Conservation (phyloP, 2,113 vertebrate genomes). For the Melanostigma gelatinosum region DNA sequence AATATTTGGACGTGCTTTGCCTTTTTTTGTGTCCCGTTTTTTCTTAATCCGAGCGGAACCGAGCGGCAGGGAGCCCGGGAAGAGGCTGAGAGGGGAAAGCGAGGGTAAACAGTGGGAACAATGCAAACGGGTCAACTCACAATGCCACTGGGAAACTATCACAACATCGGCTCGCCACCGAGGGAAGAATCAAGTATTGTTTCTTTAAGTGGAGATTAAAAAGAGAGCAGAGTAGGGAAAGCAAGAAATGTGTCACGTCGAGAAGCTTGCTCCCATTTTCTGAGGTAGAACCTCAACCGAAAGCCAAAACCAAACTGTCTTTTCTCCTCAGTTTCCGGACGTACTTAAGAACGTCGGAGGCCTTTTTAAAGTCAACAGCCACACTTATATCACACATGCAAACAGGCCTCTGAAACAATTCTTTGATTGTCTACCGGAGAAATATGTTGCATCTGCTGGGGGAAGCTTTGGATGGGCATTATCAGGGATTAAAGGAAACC, state of each 20-base stretch:
- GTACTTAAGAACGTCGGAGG: neutral
- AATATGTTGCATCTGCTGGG: slow-evolving; percentile 80
- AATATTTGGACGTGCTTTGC: slow-evolving; percentile 81
- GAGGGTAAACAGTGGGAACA: slow-evolving; percentile 80
- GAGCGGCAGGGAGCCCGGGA: slow-evolving; percentile 70
- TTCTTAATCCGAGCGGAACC: slow-evolving; percentile 75
- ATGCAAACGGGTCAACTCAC: slow-evolving; percentile 69
- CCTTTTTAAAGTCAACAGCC: neutral
- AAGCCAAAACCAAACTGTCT: slow-evolving; percentile 19
- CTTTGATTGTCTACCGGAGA: slow-evolving; percentile 57
- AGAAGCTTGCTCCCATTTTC: slow-evolving; percentile 14
- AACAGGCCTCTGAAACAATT: slow-evolving; percentile 18
- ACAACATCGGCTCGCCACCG: slow-evolving; percentile 73
- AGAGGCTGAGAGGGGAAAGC: slow-evolving; percentile 66
- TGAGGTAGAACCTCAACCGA: slow-evolving; percentile 5
- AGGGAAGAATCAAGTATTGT: slow-evolving; percentile 73
- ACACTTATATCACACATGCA: slow-evolving; percentile 25
- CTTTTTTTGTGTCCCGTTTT: slow-evolving; percentile 72
- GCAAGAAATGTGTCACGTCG: slow-evolving; percentile 54
- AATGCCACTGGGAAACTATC: slow-evolving; percentile 77
- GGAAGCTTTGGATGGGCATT: slow-evolving; percentile 77
- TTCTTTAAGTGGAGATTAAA: slow-evolving; percentile 83
- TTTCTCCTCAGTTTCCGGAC: no score
- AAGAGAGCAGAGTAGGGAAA: slow-evolving; percentile 64
- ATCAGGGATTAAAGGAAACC: slow-evolving; percentile 79